Base-by-base conservation (phyloP, 2,797 vertebrate genomes). In the Spizella passerina region DNA sequence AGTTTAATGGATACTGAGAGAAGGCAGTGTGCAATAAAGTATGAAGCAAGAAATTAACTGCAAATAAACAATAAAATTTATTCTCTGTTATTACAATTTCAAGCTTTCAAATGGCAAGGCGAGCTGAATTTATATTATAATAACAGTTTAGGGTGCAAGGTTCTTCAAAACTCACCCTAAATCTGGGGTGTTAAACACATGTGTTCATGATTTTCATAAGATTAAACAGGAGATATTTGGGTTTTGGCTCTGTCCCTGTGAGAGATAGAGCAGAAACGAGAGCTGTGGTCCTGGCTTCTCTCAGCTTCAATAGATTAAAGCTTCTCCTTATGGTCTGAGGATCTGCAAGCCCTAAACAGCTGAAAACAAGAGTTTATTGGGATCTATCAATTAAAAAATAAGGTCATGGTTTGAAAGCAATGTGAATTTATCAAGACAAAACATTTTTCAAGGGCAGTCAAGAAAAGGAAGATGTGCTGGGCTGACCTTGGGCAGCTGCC, bases 41-140 rank as follows among this genome's bases (percentile, higher is more conserved):
- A 72, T 90, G 92, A 96, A 95, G 65, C 32, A 86, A 95, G 95
- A 95, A 92, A 95, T 94, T 94, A 97, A 82, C 50, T 94, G 79
- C 72, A 91, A 94, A 88, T 93, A 96, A 96, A 94, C 77, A 91
- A 81, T 53, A 79, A 61, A 83, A 95, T 71, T 97, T 89, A 56
- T 91, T 21, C 86, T 95, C 50, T 21, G 41, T 78, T 93, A 38
- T 81, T 95, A 82, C 49, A 68, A 14, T 88, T 96, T 88, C 63
- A 63, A 61, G 65, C 38, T 96, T 94, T 92, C 75, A 91, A 95
- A 77, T 43, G 65, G 55, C 32, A 66, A 3, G 12, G 41, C 8
- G 72, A 63, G 32, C 38, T 87, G 66, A 80, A 77, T 81, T 73
- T 83, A 52, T 73, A 41, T 23, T 55, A 61, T 76, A 46, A 52